phyloP scores from a whole-genome alignment of 2,888 invertebrate species.

The Cephus runcator region DNA sequence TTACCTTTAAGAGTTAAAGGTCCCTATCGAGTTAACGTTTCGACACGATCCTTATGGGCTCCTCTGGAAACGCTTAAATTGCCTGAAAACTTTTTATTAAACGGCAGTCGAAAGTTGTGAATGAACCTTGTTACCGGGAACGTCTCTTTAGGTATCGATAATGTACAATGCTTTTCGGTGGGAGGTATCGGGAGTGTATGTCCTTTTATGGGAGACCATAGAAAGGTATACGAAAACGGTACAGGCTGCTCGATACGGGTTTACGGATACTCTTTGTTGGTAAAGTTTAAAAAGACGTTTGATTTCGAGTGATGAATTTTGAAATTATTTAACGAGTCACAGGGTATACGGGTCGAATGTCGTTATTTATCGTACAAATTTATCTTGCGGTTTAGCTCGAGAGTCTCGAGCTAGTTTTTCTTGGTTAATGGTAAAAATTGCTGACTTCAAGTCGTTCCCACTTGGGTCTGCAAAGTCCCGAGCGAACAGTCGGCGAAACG shows the following conservation, averaged over 20 bases:
- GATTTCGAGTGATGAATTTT: background rate
- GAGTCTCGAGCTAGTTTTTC: no score
- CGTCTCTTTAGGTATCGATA: background rate
- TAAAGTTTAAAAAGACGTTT: no score
- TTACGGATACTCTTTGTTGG: no score
- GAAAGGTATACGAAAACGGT: background rate
- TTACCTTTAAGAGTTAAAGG: background rate
- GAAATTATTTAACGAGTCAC: background rate
- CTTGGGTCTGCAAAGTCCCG: background rate
- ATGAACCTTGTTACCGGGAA: background rate
- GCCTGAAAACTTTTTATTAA: background rate
- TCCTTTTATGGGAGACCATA: background rate
- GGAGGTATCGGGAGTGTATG: background rate
- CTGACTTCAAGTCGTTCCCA: background rate
- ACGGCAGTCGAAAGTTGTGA: background rate
- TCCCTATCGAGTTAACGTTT: background rate
- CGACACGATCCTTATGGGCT: background rate
- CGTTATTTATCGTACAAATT: background rate
- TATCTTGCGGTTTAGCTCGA: background rate
- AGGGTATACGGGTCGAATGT: background rate
- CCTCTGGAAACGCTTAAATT: background rate
- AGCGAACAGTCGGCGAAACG: background rate
- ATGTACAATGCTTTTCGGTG: background rate
- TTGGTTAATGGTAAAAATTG: background rate
- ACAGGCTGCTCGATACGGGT: no score